phyloP scores from a whole-genome alignment of 2,797 vertebrate genomes.

The Scyliorhinus canicula region DNA sequence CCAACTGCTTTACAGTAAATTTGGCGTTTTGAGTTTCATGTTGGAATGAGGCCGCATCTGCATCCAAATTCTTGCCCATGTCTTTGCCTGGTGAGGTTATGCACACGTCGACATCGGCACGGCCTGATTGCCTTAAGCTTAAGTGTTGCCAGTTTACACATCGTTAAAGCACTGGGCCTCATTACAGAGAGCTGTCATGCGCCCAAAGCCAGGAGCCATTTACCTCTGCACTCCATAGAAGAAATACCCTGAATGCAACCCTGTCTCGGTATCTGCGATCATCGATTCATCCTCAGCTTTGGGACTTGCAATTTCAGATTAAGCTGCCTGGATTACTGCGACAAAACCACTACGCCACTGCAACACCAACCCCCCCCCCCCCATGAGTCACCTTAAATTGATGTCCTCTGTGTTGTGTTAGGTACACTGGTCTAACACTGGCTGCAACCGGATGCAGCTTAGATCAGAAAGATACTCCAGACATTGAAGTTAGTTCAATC shows the following conservation, averaged over 20 bases:
- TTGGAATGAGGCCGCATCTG: not conserved
- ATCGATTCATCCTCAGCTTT: not conserved
- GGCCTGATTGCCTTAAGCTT: not conserved
- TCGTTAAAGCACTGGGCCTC: no score
- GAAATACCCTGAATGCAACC: not conserved
- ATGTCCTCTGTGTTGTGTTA: no score
- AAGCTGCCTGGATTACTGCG: no score
- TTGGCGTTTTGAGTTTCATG: not conserved
- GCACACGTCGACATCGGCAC: no score
- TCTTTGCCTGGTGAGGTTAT: not conserved
- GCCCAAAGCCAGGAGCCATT: not conserved
- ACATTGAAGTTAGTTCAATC: no score
- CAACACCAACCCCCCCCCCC: no score
- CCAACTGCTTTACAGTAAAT: not conserved
- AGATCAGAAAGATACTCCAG: no score
- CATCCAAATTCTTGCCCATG: not conserved
- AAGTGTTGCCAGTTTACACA: not conserved
- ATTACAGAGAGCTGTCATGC: not conserved
- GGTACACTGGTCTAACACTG: no score
- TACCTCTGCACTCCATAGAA: not conserved
- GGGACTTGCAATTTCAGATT: not conserved
- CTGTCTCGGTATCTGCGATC: not conserved
- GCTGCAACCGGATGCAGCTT: no score
- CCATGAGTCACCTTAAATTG: no score
- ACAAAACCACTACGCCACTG: no score